These are phyloP conservation scores for Martes martes DNA, from an alignment of 2,113 vertebrate species.

Conservation along the genomic window DNA sequence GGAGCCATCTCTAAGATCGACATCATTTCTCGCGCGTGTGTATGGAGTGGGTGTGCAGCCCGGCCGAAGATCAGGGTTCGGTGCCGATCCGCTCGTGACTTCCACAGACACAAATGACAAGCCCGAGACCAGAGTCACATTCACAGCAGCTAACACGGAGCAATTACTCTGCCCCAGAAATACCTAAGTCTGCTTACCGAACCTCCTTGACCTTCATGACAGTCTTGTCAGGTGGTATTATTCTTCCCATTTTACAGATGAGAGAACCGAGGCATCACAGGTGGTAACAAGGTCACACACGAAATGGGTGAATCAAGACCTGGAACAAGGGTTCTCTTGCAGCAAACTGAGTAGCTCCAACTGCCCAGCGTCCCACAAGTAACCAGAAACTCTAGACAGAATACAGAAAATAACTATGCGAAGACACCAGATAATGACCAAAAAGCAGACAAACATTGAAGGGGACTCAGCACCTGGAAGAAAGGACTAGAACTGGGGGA, in stretches of 20 bases:
- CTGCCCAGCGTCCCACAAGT: background rate
- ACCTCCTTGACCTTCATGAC: background rate
- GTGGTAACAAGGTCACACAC: background rate
- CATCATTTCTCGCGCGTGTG: background rate
- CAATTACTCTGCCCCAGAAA: background rate
- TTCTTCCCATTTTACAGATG: background rate
- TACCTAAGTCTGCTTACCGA: background rate
- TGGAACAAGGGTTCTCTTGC: background rate
- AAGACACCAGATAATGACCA: background rate
- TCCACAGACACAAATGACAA: background rate
- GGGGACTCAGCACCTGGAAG: background rate
- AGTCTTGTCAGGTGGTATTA: background rate
- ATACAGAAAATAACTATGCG: background rate
- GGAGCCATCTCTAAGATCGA: background rate
- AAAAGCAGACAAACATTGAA: background rate
- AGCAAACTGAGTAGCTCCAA: background rate
- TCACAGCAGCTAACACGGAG: no score
- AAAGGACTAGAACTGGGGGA: background rate
- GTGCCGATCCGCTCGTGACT: background rate
- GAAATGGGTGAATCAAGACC: background rate
- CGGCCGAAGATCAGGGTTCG: background rate
- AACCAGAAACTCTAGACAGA: background rate
- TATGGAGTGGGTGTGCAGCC: accelerated
- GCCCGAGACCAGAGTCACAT: background rate
- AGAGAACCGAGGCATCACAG: background rate